Conservation (phyloP, 2,113 vertebrate species). For the Heteronetta atricapilla region DNA sequence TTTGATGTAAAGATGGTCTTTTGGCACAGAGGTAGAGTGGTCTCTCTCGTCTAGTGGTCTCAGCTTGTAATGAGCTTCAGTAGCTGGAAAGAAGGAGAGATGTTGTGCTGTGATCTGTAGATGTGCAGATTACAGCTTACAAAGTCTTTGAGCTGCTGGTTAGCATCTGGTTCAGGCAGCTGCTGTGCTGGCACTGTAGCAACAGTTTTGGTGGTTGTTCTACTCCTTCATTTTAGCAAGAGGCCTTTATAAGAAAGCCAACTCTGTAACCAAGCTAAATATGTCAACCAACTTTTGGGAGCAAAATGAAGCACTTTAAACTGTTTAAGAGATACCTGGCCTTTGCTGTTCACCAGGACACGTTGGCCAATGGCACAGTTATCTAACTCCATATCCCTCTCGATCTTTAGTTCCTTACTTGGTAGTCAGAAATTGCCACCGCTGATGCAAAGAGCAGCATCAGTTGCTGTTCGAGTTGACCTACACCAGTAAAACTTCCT, state of each 20-base stretch:
- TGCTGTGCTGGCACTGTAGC: background rate
- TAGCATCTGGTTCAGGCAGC: background rate
- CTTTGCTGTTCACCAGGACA: background rate
- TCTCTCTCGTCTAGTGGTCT: background rate
- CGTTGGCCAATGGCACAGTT: background rate
- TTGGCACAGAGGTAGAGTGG: accelerated
- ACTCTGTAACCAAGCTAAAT: background rate
- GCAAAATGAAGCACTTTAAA: background rate
- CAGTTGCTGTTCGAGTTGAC: background rate
- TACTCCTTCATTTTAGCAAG: background rate
- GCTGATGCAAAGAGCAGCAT: background rate
- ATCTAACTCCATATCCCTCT: background rate
- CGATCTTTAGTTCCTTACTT: background rate
- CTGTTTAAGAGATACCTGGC: background rate
- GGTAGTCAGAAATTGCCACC: background rate
- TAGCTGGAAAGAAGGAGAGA: background rate
- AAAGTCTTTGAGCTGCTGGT: background rate
- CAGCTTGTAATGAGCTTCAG: background rate
- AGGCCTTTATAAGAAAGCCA: background rate
- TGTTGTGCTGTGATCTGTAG: background rate
- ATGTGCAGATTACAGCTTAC: background rate
- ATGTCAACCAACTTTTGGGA: background rate
- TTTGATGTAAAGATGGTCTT: background rate
- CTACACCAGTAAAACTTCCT: background rate
- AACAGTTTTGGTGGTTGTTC: background rate